Base-by-base conservation (phyloP, 2,113 vertebrate species). In the Pteropus alecto region DNA sequence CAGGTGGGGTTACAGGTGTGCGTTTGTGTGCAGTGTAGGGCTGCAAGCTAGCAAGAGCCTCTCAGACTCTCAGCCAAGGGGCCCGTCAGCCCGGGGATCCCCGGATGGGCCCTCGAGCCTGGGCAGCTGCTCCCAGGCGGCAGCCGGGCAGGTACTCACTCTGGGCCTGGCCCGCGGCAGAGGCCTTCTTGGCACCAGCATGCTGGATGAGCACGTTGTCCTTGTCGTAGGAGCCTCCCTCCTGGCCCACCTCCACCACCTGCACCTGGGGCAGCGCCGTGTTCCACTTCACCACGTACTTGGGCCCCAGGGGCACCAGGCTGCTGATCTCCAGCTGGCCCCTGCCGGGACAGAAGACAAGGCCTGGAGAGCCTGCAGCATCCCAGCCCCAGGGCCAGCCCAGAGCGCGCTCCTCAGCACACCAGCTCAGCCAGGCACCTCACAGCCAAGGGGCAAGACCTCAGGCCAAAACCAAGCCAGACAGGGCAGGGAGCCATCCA, bases 251-350 rank as follows among this genome's bases (percentile, higher is more conserved):
- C 97, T 99, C 99, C 15, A 99, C 99, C 38, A 99, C 99, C 89
- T 99, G 99, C 78, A 99, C 99, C 98, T 99, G 99, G 0, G 98
- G 98, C 70, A 99, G 97, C n/a, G 99, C 98, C 4, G 99, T 99
- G 94, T 99, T 99, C 99, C 99, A 99, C 98, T 99, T 99, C 98
- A 99, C 98, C 76, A 99, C 99, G 51, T 99, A 99, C 96, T 99
- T 99, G 83, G 99, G 99, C 35, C 99, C 99, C 11, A 99, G 97
- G 0, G 99, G 99, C 92, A 99, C 99, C 89, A 99, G 98, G 98
- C 99, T 99, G 98, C 99, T 99, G 96, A 99, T 99, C 95, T 99
- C 99, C 38, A 99, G 98, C 95, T 99, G 99, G 60, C 98, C 98
- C 94, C 98, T 99, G 94, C 65, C 6, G 0, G 71, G 70, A 97